A percentile compares a stretch with the other conserved stretches of the same genome.
Conservation (phyloP, 1,140 invertebrate species). For the Musca domestica region DNA sequence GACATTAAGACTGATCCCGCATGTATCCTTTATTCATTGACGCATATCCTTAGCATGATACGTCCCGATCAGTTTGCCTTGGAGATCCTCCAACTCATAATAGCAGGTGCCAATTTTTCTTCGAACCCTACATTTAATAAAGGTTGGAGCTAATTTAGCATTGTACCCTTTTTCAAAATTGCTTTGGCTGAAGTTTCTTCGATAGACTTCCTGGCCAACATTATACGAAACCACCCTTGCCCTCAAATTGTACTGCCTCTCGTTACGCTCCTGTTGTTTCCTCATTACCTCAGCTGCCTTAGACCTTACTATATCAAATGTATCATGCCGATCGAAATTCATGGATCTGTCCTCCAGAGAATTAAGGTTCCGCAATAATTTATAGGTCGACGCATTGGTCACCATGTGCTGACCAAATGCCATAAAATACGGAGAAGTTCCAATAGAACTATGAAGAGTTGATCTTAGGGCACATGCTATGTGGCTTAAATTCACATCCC, state of each 20-base stretch:
- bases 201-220: too few species aligned
- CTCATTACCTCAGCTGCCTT: not conserved
- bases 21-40: too few species aligned
- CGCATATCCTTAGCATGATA: too few species aligned
- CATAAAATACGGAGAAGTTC: not conserved
- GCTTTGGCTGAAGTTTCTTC: too few species aligned
- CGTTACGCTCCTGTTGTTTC: not conserved
- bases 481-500: not conserved
- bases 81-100: too few species aligned
- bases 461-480: slow-evolving; percentile 8
- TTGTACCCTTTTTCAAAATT: too few species aligned
- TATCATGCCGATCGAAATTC: not conserved
- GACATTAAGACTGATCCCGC: too few species aligned
- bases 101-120: too few species aligned
- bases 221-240: not conserved
- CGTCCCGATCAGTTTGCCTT: too few species aligned
- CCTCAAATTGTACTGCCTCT: not conserved
- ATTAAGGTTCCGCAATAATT: not conserved
- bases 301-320: not conserved
- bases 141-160: too few species aligned
- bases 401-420: slow-evolving; percentile 4
- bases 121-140: too few species aligned
- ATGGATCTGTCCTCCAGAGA: slow-evolving; percentile 4
- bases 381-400: not conserved
- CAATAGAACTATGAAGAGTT: not conserved